Conservation (phyloP, 2,113 vertebrate genomes). For the Gallinago media region DNA sequence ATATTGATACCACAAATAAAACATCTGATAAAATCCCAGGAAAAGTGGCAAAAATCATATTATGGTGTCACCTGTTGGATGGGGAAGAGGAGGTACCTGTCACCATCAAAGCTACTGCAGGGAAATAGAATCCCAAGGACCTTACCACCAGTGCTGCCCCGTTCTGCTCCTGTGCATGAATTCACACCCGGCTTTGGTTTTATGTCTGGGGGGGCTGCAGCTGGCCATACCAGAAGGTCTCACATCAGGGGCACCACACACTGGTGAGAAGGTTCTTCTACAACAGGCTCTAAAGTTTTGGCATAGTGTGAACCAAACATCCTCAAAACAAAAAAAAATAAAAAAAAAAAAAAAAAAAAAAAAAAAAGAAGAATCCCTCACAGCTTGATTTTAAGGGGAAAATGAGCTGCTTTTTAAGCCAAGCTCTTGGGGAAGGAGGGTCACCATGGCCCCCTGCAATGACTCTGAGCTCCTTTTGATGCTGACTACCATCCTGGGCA, state of each 20-base stretch:
- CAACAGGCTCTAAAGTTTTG: not conserved
- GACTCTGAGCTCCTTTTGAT: not conserved
- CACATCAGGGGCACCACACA: not conserved
- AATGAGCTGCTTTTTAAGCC: not conserved
- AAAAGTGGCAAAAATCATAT: not conserved
- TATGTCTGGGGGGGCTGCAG: not conserved
- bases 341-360: too few species aligned
- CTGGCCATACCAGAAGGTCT: not conserved
- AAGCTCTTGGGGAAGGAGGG: accelerated
- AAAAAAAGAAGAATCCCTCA: not conserved
- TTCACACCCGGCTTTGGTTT: not conserved
- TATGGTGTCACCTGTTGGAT: not conserved
- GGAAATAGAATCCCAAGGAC: not conserved
- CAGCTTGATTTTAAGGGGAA: not conserved
- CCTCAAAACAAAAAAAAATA: not conserved
- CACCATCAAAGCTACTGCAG: not conserved
- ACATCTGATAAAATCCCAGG: not conserved
- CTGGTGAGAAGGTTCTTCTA: not conserved
- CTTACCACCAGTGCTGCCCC: accelerated
- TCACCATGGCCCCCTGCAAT: accelerated
- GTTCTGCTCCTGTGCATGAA: not conserved
- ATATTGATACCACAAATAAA: not conserved
- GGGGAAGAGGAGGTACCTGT: not conserved
- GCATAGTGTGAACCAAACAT: not conserved
- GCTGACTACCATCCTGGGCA: not conserved